A percentile compares a stretch with the other conserved stretches of the same genome.
Conservation (phyloP, 1,140 invertebrate genomes). For the Euwallacea fornicatus region DNA sequence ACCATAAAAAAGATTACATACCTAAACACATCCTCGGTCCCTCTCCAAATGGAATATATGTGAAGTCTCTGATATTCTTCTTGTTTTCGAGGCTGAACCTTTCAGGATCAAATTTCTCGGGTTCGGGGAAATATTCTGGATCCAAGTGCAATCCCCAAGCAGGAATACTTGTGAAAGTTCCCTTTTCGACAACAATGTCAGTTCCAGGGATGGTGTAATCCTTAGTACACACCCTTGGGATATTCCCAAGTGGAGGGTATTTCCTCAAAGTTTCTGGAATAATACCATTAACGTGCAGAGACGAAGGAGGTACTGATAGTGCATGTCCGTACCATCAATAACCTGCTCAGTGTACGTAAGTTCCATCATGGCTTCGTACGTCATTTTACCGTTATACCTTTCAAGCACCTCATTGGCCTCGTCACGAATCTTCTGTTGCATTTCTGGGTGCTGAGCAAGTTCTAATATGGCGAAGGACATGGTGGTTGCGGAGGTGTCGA, state of each 20-base stretch:
- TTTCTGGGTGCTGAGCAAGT: slow-evolving; percentile 52
- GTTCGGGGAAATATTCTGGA: slow-evolving; percentile 19
- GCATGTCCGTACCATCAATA: slow-evolving; percentile 53
- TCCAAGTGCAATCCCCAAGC: slow-evolving; percentile 15
- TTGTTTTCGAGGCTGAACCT: slow-evolving; percentile 9
- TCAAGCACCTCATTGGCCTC: slow-evolving; percentile 54
- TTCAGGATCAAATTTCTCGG: slow-evolving; percentile 20
- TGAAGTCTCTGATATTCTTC: slow-evolving; percentile 1
- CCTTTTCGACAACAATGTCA: slow-evolving; percentile 17
- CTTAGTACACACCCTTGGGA: slow-evolving; percentile 58
- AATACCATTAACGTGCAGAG: slow-evolving; percentile 21
- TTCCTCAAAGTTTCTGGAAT: slow-evolving; percentile 60
- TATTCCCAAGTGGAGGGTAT: slow-evolving; percentile 56
- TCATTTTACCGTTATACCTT: slow-evolving; percentile 56
- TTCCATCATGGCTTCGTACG: slow-evolving; percentile 60
- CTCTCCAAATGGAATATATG: slow-evolving; percentile 19
- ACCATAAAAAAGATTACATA: neutral
- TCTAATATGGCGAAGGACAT: slow-evolving; percentile 53
- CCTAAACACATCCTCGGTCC: slow-evolving; percentile 20
- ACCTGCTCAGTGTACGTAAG: slow-evolving; percentile 53
- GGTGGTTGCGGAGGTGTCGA: slow-evolving; percentile 52
- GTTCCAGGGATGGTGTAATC: slow-evolving; percentile 52
- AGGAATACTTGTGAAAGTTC: neutral
- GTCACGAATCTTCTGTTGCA: slow-evolving; percentile 54
- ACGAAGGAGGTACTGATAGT: neutral